Percentiles rank a stretch among this genome's conserved stretches.
phyloP scores from a whole-genome alignment of 2,113 vertebrate species.

The Acanthochromis polyacanthus region DNA sequence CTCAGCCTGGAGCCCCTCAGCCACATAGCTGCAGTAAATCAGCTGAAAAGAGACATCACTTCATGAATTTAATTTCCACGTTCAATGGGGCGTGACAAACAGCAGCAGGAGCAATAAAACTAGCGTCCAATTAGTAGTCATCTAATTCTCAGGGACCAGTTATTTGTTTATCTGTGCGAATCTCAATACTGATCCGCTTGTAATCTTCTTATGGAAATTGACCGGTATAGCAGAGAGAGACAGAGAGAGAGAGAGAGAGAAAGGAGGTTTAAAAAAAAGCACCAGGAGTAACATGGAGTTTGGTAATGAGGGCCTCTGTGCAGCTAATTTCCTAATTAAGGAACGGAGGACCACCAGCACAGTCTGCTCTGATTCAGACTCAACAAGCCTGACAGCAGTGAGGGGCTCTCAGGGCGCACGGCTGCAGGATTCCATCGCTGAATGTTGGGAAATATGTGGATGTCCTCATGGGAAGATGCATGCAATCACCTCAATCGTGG shows the following conservation, averaged over 20 bases:
- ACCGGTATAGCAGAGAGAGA: constrained; percentile 73
- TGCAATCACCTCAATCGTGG: background rate
- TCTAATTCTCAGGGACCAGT: constrained; percentile 81
- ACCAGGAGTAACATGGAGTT: constrained; percentile 69
- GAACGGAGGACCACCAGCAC: constrained; percentile 87
- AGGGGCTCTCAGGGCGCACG: constrained; percentile 67
- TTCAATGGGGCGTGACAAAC: constrained; percentile 81
- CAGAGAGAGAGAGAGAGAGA: constrained; percentile 36
- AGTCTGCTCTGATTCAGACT: constrained; percentile 68
- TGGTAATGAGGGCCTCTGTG: constrained; percentile 86
- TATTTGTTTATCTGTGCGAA: constrained; percentile 81
- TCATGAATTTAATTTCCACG: constrained; percentile 66
- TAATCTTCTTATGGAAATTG: constrained; percentile 89
- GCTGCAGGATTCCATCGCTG: constrained; percentile 63
- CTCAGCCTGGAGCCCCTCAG: background rate
- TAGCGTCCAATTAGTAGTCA: constrained; percentile 87
- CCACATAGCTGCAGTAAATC: constrained; percentile 52
- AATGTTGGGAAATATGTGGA: constrained; percentile 65
- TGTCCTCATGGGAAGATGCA: constrained; percentile 43
- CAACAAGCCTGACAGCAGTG: constrained; percentile 62
- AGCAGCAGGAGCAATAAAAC: constrained; percentile 72
- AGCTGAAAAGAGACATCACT: constrained; percentile 68
- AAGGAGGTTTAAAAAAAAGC: constrained; percentile 20
- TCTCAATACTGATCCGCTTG: constrained; percentile 88
- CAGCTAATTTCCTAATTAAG: constrained; percentile 90